Evolutionary conservation across 1,140 invertebrate species (phyloP).

Genomic region (Acromyrmex heyeri): DNA sequence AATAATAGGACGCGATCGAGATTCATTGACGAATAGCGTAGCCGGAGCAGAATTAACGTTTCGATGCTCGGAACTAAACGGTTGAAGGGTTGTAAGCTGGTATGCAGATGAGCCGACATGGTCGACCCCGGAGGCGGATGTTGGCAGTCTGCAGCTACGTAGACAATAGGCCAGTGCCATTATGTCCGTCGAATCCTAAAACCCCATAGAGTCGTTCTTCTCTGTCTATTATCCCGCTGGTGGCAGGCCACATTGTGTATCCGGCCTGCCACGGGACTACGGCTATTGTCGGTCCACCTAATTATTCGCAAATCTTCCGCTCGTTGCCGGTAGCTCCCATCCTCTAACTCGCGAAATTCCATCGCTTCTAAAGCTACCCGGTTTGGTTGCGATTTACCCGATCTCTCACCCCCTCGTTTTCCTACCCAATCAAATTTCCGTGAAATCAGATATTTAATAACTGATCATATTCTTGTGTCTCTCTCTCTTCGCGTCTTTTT

Average conservation of each 20-base stretch:
- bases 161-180: conserved; percentile 84
- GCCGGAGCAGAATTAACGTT: conserved; percentile 68
- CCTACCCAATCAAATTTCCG: background rate
- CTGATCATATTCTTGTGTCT: background rate
- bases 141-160: conserved; percentile 83
- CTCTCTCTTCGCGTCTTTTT: background rate
- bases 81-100: conserved; percentile 74
- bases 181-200: conserved; percentile 84
- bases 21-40: conserved; percentile 22
- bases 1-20: conserved; percentile 28
- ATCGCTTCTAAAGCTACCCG: conserved; percentile 55
- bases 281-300: conserved; percentile 82
- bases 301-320: conserved; percentile 84
- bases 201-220: conserved; percentile 83
- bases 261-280: conserved; percentile 78
- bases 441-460: conserved; percentile 27
- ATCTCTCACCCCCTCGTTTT: conserved; percentile 7
- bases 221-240: conserved; percentile 81
- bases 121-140: conserved; percentile 82
- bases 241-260: conserved; percentile 83
- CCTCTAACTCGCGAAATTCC: conserved; percentile 68
- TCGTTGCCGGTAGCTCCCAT: conserved; percentile 68
- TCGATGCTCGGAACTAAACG: conserved; percentile 73
- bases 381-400: conserved; percentile 8
- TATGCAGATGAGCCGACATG: conserved; percentile 82